phyloP scores from a whole-genome alignment of 2,113 vertebrate species.

The Anolis carolinensis region DNA sequence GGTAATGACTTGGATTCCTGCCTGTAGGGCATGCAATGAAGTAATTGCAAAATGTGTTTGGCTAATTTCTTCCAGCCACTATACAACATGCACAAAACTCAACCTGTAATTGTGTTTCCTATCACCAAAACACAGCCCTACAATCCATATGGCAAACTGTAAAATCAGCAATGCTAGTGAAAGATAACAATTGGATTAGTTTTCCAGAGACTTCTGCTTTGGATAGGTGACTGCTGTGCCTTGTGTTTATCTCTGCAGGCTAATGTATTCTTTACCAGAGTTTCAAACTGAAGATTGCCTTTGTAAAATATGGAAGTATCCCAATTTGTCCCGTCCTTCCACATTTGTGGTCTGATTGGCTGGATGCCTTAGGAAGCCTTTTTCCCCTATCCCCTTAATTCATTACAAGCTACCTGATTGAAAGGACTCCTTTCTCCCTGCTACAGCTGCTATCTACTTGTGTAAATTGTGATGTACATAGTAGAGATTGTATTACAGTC shows the following conservation, averaged over 20 bases:
- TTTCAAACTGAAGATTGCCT: neutral
- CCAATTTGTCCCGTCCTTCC: neutral
- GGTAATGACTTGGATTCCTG: conserved; percentile 81
- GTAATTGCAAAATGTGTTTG: conserved; percentile 34
- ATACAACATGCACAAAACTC: neutral
- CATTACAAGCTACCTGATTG: neutral
- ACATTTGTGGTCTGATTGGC: neutral
- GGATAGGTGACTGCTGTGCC: neutral
- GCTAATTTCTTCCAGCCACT: neutral
- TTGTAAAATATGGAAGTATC: neutral
- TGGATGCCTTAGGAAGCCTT: neutral
- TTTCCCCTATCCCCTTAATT: neutral
- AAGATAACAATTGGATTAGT: neutral
- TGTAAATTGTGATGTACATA: neutral
- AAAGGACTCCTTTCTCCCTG: neutral
- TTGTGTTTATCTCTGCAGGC: neutral
- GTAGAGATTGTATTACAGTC: neutral
- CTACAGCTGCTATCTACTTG: neutral
- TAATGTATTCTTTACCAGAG: neutral
- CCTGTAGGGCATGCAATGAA: conserved; percentile 27
- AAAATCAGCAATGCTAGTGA: neutral
- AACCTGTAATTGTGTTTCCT: neutral
- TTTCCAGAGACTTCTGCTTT: neutral
- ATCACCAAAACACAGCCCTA: neutral
- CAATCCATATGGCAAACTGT: neutral